Conservation (phyloP, 2,113 vertebrate genomes). For the Amia ocellicauda region DNA sequence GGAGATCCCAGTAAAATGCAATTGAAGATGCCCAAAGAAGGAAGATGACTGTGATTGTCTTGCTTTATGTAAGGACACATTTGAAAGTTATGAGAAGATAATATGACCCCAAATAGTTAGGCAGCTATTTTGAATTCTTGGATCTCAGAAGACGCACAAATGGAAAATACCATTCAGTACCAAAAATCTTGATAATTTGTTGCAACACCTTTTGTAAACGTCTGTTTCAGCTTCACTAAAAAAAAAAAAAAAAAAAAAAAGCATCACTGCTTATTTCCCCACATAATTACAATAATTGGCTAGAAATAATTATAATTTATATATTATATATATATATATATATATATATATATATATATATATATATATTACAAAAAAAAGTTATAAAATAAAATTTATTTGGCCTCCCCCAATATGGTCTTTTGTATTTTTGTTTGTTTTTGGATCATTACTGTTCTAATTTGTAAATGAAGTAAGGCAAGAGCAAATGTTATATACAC, state of each 20-base stretch:
- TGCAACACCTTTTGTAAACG: conserved; percentile 38
- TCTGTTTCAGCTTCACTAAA: conserved; percentile 21
- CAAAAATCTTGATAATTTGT: conserved; percentile 43
- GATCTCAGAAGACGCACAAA: conserved; percentile 30
- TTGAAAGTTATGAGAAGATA: conserved; percentile 17
- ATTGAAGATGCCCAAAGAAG: not conserved
- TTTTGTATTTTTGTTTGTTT: conserved; percentile 15
- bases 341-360: conserved; percentile 4
- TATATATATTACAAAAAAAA: not conserved
- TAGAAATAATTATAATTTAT: too few relatives aligned
- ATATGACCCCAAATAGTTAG: too few relatives aligned
- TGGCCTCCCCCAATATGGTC: conserved; percentile 13
- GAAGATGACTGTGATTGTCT: not conserved
- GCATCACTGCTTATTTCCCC: conserved; percentile 26
- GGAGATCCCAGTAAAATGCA: not conserved
- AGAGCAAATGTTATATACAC: not conserved
- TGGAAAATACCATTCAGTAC: conserved; percentile 39
- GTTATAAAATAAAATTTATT: conserved; percentile 23
- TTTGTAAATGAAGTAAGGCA: not conserved
- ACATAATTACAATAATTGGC: too few relatives aligned
- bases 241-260: not conserved
- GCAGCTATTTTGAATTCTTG: conserved; percentile 35
- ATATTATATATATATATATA: not conserved
- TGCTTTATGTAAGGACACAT: not conserved
- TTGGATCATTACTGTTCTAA: not conserved